Evolutionary conservation across 2,113 vertebrate species (phyloP), one percentile per base, ranked within the genome.

Genomic region (Festucalex cinctus): DNA sequence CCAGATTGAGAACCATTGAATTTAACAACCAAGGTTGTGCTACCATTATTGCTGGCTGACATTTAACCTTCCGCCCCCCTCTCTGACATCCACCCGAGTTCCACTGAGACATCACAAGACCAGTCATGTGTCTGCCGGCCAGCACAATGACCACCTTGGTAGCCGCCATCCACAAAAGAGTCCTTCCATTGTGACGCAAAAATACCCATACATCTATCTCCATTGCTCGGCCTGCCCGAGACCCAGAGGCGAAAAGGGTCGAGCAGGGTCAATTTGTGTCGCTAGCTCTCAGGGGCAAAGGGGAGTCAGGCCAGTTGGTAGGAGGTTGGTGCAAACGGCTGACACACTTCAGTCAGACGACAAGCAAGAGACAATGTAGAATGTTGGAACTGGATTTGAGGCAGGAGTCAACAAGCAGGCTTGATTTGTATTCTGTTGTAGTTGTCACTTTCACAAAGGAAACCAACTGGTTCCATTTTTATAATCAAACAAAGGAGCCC

Each of bases 21-120:
- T 81, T 65, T 70, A 84, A 79, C 75, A 71, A 74, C 75, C 83
- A 58, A 70, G 79, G 73, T 51, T 26, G 77, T 60, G 49, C 51
- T 69, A 54, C 68, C 26, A 83, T 69, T 62, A 35, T 46, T 3
- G 51, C 82, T 82, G 79, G 73, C 83, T 84, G 81, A 87, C 76
- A 66, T 41, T 63, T 37, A 66, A 26, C 65, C 59, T 63, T 35
- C 68, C n/a, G 35, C 44, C 26, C 22, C 69, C 41, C 20, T 9
- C 63, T 9, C 53, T 17, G 14, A n/a, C 58, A 19, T 39, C 66
- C 66, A 39, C 67, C 71, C 59, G 44, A 59, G 64, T 60, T 68
- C 70, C 36, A 22, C 65, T 69, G 68, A 84, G 77, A 80, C 68
- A 83, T 88, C 88, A 89, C 80, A 87, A 88, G 87, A 88, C 78